Evolutionary conservation across 1,140 invertebrate genomes (phyloP), one percentile per base, ranked within the genome.

Genomic region (Zaprionus inermis): DNA sequence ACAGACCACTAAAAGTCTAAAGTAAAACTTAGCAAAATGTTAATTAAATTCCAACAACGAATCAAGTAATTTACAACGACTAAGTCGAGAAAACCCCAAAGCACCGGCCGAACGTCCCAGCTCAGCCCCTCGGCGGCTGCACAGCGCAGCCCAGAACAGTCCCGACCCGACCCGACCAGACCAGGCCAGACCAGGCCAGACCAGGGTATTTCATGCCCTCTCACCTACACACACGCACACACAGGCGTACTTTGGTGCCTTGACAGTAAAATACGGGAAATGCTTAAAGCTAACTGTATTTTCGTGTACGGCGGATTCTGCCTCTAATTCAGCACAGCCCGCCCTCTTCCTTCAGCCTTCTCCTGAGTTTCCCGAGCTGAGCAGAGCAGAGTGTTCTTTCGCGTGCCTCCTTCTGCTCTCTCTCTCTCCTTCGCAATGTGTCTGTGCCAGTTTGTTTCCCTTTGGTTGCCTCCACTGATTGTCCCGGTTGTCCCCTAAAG

Each of bases 21-120:
- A 88, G 84, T 86, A 89, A 86, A 88, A 88, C 83, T 88, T 88
- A 89, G 84, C 84, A 89, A 88, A 88, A 88, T 88, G 83, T 88
- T 88, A 88, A 88, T 88, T 88, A 88, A 88, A 88, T 88, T 88
- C 83, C 85, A 88, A 88, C 83, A 88, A 88, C 84, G 83, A 89
- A 88, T 88, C 84, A 88, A 88, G 83, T 88, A 89, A 88, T 88
- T 88, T 88, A 88, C 83, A 88, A 88, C 84, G 84, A 89, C 73
- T 86, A 80, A 89, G 84, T 89, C 72, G 69, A 88, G 69, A 88
- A 86, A 86, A 88, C 84, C 83, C 83, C 79, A 86, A 86, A 89
- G 83, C 84, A 83, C 71, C 84, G 76, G 58, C 32, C 66, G n/a
- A 44, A 44, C 38, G 34, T 54, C 49, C 52, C 68, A 56, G 24